Evolutionary conservation across 2,888 invertebrate species (phyloP), one percentile per base, ranked within the genome.

Genomic region (Melieria crassipennis): DNA sequence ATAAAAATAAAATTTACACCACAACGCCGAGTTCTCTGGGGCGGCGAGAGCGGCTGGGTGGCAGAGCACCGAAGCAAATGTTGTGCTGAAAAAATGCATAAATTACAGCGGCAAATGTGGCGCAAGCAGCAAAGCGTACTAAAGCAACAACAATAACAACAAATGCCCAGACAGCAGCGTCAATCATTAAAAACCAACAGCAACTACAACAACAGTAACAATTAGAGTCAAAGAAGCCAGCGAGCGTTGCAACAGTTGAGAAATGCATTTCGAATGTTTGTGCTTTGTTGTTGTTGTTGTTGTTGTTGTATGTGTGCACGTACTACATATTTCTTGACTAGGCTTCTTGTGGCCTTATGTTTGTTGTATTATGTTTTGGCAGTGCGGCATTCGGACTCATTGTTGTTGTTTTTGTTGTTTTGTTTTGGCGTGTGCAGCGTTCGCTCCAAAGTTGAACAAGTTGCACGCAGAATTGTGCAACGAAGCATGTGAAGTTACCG

Each of bases 361-460:
- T 30, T 30, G 30, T 45, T 60, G 43, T 60, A 13, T 3, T 60
- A 60, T 13, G 43, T 60, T 60, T 60, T 60, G 13, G 60, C 11
- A 13, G 13, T 69, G 69, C 50, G 13, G 7, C 42, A 45, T 43
- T 52, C 50, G 48, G n/a, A 65, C 30, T 62, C 11, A 10, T 56
- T 65, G 69, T 69, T 52, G 55, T 48, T 60, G 11, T 48, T 42
- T 7, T 58, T 16, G 16, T 16, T 16, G 16, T 30, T 30, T 30
- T 30, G 30, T 55, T 10, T 68, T 45, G 50, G 63, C 47, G 47
- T 55, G 56, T 56, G 67, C 67, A 67, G 55, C 60, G 43, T 67
- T 30, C 30, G 55, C 65, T 56, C 16, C 48, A 48, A 30, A 30
- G 30, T 3, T 30, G 30, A 30, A 30, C 30, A 30, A 30, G 30